Evolutionary conservation across 2,888 invertebrate genomes (phyloP).

Genomic region (Caenorhabditis doughertyi): DNA sequence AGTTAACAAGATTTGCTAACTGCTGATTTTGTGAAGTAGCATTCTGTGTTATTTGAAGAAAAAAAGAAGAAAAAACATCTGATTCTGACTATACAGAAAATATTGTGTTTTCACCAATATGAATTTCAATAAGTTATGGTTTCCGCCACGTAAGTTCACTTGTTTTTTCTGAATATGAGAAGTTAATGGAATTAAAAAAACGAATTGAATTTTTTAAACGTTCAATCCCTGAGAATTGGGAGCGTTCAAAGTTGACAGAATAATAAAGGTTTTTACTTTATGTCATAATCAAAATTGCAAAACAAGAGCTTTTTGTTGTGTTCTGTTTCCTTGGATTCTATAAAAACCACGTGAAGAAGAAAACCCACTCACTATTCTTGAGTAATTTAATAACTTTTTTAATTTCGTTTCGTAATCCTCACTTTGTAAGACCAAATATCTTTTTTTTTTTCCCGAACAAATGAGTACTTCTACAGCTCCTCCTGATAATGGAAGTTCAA

Average conservation of each 20-base stretch:
- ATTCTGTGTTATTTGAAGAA: neutral
- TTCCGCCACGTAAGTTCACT: conserved; percentile 35
- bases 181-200: no score
- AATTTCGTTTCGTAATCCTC: neutral
- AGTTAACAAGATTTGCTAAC: neutral
- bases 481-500: conserved; percentile 6
- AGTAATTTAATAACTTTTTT: neutral
- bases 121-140: conserved; percentile 21
- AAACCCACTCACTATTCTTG: conserved; percentile 13
- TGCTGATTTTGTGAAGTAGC: conserved; percentile 3
- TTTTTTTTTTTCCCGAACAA: no score
- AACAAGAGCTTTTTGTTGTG: no score
- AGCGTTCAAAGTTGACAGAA: no score
- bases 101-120: neutral
- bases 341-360: conserved; percentile 12
- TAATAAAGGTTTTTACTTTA: no score
- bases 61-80: conserved; percentile 10
- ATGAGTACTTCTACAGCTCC: conserved; percentile 32
- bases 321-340: neutral
- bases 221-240: no score
- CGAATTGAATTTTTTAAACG: no score
- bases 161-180: no score
- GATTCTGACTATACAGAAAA: no score
- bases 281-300: neutral
- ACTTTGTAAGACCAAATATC: no score